phyloP scores from a whole-genome alignment of 2,797 vertebrate species.

The Vireo griseus region DNA sequence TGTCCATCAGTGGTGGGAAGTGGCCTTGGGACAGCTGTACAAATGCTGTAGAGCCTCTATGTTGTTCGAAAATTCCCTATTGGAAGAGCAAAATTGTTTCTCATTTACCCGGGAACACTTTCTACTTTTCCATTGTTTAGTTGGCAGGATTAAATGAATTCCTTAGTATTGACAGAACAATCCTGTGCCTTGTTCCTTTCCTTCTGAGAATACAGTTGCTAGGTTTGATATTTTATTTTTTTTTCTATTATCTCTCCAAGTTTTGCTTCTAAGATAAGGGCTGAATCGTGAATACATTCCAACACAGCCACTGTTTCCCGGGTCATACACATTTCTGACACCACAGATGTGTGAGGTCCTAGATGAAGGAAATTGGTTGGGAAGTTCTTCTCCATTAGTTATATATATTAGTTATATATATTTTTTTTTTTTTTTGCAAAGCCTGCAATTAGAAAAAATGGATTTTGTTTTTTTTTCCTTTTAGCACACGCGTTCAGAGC shows the following conservation, averaged over 20 bases:
- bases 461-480: background rate
- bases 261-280: background rate
- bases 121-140: constrained; percentile 2
- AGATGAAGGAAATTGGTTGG: background rate
- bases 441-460: background rate
- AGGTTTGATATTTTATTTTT: background rate
- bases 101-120: background rate
- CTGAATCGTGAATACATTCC: background rate
- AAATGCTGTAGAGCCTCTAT: background rate
- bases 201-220: background rate
- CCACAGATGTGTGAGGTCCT: fast-evolving
- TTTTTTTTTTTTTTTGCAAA: background rate
- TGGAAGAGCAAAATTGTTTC: background rate
- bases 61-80: background rate
- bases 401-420: background rate
- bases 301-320: background rate
- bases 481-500: background rate
- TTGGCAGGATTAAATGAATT: constrained; percentile 17
- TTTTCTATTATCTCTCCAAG: background rate
- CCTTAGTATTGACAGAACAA: constrained; percentile 9
- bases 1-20: background rate
- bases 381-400: background rate
- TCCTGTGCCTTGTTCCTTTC: background rate
- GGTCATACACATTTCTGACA: background rate
- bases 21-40: background rate